phyloP scores from a whole-genome alignment of 2,797 vertebrate genomes.

The Parotocinclus haroldoi region DNA sequence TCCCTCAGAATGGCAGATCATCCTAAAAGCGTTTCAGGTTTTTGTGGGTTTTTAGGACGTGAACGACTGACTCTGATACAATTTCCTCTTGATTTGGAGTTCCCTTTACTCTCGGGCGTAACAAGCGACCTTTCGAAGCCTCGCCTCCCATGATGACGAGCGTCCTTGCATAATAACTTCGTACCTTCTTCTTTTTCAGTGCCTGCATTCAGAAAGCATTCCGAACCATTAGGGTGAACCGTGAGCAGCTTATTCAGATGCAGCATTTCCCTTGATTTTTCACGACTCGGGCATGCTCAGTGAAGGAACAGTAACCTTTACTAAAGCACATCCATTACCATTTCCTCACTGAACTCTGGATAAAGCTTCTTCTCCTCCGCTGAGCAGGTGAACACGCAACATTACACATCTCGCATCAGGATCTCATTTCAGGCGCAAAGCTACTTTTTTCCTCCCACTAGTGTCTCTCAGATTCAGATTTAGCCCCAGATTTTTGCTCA shows the following conservation, averaged over 20 bases:
- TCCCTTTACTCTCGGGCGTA: constrained; percentile 7
- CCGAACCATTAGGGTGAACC: constrained; percentile 37
- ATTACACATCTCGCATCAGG: constrained; percentile 47
- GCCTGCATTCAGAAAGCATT: constrained; percentile 25
- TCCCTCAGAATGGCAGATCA: constrained; percentile 49
- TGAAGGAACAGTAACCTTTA: constrained; percentile 54
- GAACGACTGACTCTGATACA: too few species aligned
- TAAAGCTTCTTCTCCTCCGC: constrained; percentile 39
- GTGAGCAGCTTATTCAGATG: constrained; percentile 50
- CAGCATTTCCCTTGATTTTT: constrained; percentile 48
- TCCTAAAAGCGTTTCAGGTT: background rate
- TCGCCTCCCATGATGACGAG: constrained; percentile 1
- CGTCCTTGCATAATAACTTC: background rate
- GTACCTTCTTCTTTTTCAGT: constrained; percentile 25
- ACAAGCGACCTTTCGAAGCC: constrained; percentile 13
- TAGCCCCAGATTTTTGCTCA: too few species aligned
- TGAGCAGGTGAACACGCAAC: constrained; percentile 43
- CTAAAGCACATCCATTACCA: constrained; percentile 47
- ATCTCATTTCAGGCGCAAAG: constrained; percentile 39
- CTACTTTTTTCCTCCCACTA: constrained; percentile 20
- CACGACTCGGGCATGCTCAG: constrained; percentile 26
- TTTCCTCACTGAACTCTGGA: constrained; percentile 43
- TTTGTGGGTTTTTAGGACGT: too few species aligned
- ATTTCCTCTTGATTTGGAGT: background rate
- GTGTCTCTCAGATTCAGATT: too few species aligned